A percentile compares a stretch with the other conserved stretches of the same genome.
Evolutionary conservation across 1,140 invertebrate species (phyloP).

Genomic region (Protaetia brevitarsis): DNA sequence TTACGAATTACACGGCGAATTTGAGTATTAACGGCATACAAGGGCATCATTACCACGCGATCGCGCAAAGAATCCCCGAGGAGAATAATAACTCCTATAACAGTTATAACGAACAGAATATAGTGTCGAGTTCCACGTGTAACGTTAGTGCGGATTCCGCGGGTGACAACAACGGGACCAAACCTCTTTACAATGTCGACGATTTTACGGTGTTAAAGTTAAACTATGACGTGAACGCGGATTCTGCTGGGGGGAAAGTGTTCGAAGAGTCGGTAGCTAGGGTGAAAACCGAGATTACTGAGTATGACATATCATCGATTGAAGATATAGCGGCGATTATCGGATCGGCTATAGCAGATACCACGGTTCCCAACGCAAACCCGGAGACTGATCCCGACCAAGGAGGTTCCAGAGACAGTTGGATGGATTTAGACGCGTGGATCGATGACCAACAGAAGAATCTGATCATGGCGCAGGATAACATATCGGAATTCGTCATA

Average conservation of each 20-base stretch:
- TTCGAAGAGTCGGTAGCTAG: slow-evolving; percentile 50
- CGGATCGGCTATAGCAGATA: slow-evolving; percentile 84
- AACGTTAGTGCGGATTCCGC: slow-evolving; percentile 46
- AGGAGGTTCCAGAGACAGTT: slow-evolving; percentile 68
- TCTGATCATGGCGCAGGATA: slow-evolving; percentile 61
- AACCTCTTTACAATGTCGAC: slow-evolving; percentile 57
- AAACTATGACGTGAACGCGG: slow-evolving; percentile 49
- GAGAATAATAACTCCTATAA: slow-evolving; percentile 59
- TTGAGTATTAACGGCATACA: slow-evolving; percentile 80
- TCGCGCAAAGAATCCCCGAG: slow-evolving; percentile 66
- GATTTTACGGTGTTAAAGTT: slow-evolving; percentile 44
- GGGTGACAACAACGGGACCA: slow-evolving; percentile 55
- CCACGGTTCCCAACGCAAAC: slow-evolving; percentile 67
- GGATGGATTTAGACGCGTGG: slow-evolving; percentile 82
- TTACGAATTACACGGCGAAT: slow-evolving; percentile 79
- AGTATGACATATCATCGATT: slow-evolving; percentile 70
- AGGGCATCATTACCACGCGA: slow-evolving; percentile 81
- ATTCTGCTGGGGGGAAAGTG: slow-evolving; percentile 50
- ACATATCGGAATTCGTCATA: slow-evolving; percentile 64
- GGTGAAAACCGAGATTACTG: slow-evolving; percentile 53
- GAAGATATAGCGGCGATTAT: slow-evolving; percentile 87
- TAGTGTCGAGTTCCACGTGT: slow-evolving; percentile 66
- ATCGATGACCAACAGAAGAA: slow-evolving; percentile 61
- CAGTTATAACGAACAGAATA: slow-evolving; percentile 57
- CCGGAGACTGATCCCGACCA: slow-evolving; percentile 57